Conservation (phyloP, 2,113 vertebrate species). For the Catharus minimus region DNA sequence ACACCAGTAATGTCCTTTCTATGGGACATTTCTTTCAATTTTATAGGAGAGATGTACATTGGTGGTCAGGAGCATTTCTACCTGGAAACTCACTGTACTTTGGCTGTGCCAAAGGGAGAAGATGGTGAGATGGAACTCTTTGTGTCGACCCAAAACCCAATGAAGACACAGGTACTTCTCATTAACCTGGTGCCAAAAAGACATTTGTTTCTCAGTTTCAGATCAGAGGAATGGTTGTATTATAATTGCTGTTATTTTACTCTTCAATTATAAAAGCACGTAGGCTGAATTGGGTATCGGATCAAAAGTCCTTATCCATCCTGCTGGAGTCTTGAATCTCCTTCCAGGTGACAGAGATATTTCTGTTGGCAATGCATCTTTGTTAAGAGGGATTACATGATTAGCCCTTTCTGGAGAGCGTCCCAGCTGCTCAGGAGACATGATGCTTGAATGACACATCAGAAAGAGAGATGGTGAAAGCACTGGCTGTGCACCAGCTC, state of each 20-base stretch:
- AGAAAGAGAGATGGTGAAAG: background rate
- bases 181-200: background rate
- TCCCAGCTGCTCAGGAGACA: background rate
- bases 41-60: constrained; percentile 86
- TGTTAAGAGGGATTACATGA: background rate
- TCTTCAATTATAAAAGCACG: background rate
- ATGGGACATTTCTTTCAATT: background rate
- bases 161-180: constrained; percentile 79
- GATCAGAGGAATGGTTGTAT: background rate
- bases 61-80: constrained; percentile 98
- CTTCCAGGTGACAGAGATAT: background rate
- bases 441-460: background rate
- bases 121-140: constrained; percentile 94
- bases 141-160: constrained; percentile 85
- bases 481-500: background rate
- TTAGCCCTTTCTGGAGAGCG: background rate
- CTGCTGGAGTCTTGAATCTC: background rate
- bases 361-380: background rate
- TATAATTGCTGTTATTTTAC: background rate
- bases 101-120: constrained; percentile 90
- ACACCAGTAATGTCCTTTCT: background rate
- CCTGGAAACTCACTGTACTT: constrained; percentile 89
- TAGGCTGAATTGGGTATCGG: background rate
- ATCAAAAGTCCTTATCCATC: background rate
- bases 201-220: background rate